Evolutionary conservation across 2,113 vertebrate species (phyloP).

Genomic region (Phycodurus eques): DNA sequence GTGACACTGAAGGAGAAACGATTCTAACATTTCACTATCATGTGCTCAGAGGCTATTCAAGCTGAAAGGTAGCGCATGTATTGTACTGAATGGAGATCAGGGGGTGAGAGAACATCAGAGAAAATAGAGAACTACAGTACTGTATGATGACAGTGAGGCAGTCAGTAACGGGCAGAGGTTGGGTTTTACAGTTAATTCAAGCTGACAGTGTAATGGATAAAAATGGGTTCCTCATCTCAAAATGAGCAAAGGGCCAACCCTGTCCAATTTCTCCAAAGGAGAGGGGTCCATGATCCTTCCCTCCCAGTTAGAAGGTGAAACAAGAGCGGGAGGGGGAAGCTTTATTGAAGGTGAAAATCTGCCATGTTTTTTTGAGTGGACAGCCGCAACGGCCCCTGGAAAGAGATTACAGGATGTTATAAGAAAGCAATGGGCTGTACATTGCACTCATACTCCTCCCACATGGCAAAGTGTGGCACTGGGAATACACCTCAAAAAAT

Average conservation of each 20-base stretch:
- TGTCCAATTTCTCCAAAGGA: conserved; percentile 60
- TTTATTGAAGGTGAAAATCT: conserved; percentile 69
- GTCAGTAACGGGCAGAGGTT: conserved; percentile 45
- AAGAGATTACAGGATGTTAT: conserved; percentile 73
- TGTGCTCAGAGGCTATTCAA: conserved; percentile 25
- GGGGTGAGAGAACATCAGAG: conserved; percentile 27
- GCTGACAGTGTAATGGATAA: conserved; percentile 57
- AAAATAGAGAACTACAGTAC: conserved; percentile 42
- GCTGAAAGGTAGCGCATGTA: conserved; percentile 30
- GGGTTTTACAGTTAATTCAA: conserved; percentile 61
- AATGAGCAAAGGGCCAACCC: conserved; percentile 49
- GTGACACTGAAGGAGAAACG: conserved; percentile 31
- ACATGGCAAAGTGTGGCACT: conserved; percentile 31
- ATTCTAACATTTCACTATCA: conserved; percentile 38
- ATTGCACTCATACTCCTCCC: conserved; percentile 61
- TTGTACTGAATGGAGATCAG: conserved; percentile 29
- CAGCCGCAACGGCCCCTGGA: conserved; percentile 61
- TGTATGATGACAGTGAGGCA: conserved; percentile 18
- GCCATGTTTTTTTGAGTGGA: conserved; percentile 62
- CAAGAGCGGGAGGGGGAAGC: conserved; percentile 26
- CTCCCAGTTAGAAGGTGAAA: conserved; percentile 27
- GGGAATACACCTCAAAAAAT: conserved; percentile 33
- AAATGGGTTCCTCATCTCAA: conserved; percentile 57
- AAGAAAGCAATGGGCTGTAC: conserved; percentile 72
- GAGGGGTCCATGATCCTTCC: conserved; percentile 31